Percentiles rank a stretch among this genome's conserved stretches.
These are phyloP conservation scores for Dryobates pubescens DNA, from an alignment of 2,797 vertebrate species.

Conservation along the genomic window DNA sequence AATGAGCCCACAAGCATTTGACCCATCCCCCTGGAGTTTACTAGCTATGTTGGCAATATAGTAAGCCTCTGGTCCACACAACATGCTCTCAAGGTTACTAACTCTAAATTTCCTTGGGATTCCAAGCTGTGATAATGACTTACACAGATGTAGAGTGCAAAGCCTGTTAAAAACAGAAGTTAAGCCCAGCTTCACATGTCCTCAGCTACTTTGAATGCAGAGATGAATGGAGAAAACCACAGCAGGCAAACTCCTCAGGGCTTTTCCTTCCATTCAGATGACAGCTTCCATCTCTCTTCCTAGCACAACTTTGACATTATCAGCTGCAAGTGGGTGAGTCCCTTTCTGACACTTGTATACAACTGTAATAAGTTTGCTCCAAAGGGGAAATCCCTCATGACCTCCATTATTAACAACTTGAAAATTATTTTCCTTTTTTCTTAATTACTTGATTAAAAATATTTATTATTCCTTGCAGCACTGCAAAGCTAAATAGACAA, in stretches of 20 bases:
- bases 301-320: neutral
- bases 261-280: neutral
- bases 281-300: neutral
- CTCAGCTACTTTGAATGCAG: neutral
- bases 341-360: neutral
- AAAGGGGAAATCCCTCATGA: neutral
- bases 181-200: neutral
- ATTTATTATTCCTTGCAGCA: neutral
- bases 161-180: neutral
- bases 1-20: neutral
- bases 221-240: neutral
- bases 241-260: neutral
- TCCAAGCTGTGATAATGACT: neutral
- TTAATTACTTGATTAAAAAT: neutral
- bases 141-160: neutral
- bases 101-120: neutral
- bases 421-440: neutral
- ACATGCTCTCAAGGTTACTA: neutral
- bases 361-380: neutral
- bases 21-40: neutral
- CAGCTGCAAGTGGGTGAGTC: neutral
- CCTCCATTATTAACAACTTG: neutral
- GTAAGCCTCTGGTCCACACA: neutral
- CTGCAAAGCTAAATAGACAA: neutral
- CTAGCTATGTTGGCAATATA: neutral